Base-by-base conservation (phyloP, 2,797 vertebrate genomes). In the Gymnothorax javanicus region DNA sequence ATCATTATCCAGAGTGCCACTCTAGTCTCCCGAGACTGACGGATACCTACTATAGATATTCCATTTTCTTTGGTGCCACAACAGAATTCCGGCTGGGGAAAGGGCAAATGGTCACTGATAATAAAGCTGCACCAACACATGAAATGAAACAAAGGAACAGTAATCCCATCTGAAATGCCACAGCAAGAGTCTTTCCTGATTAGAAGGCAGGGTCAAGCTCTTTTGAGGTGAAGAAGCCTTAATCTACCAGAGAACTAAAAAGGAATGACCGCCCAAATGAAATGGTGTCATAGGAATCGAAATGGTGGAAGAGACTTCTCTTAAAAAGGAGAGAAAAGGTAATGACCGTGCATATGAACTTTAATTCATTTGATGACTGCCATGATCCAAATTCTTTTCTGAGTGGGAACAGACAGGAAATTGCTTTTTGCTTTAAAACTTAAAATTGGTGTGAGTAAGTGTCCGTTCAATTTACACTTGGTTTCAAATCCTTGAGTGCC, bases 161-260 rank as follows among this genome's bases (percentile, higher is more conserved):
- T 84, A 84, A 50, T 84, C 83, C 50, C 59, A 62, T 50, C 67
- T 64, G 17, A 84, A 84, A 62, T 52, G 27, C 83, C 83, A 67
- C 59, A 23, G n/a, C 59, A 50, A 62, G 33, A 58, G 9, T 59
- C 59, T 11, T 82, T 81, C 59, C 50, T 86, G 33, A 86, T 86
- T 64, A 82, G 77, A 56, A 64, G 73, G 52, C 3, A 57, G 33
- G 73, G 27, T 60, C 57, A 79, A 79, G 75, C 75, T 56, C 77
- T 54, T 23, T 81, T 56, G 77, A 23, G 77, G 77, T 56, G 50
- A 56, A 81, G 7, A n/a, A n/a, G 17, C n/a, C 52, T 81, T 25
- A 56, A 81, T 81, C 20, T 56, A 77, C 73, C 50, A 5, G 17
- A 56, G 52, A 81, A 52, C 1, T 81, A 81, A 81, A 75, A 81